Evolutionary conservation across 2,888 invertebrate species (phyloP).

Genomic region (Leptogaster cylindrica): DNA sequence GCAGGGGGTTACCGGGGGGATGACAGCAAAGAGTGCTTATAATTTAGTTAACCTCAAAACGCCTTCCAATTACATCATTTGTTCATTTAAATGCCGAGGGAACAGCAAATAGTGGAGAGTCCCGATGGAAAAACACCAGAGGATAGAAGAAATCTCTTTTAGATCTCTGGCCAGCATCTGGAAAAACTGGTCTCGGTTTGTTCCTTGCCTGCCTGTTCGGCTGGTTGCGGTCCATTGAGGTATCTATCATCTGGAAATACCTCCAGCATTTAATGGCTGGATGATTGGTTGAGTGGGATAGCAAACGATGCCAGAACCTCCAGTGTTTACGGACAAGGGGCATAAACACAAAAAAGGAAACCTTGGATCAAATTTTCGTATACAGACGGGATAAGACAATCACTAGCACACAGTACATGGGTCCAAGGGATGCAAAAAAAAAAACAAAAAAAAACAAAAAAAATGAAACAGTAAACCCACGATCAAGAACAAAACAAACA

Average conservation of each 20-base stretch:
- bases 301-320: too few species aligned
- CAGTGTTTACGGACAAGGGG: too few species aligned
- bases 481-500: too few species aligned
- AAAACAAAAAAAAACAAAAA: too few species aligned
- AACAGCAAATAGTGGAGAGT: background rate
- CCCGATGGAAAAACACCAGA: background rate
- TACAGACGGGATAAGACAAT: too few species aligned
- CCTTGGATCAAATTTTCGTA: too few species aligned
- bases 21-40: conserved; percentile 22
- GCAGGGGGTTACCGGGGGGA: background rate
- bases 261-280: too few species aligned
- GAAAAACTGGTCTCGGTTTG: background rate
- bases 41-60: conserved; percentile 42
- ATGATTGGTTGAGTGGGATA: too few species aligned
- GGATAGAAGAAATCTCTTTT: background rate
- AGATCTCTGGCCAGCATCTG: background rate
- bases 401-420: too few species aligned
- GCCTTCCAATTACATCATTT: conserved; percentile 41
- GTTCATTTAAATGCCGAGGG: background rate
- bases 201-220: background rate
- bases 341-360: too few species aligned
- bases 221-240: background rate
- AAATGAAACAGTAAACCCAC: too few species aligned
- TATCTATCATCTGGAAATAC: background rate
- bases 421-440: too few species aligned